phyloP scores from a whole-genome alignment of 2,888 invertebrate species.

The Drosophila anceps region DNA sequence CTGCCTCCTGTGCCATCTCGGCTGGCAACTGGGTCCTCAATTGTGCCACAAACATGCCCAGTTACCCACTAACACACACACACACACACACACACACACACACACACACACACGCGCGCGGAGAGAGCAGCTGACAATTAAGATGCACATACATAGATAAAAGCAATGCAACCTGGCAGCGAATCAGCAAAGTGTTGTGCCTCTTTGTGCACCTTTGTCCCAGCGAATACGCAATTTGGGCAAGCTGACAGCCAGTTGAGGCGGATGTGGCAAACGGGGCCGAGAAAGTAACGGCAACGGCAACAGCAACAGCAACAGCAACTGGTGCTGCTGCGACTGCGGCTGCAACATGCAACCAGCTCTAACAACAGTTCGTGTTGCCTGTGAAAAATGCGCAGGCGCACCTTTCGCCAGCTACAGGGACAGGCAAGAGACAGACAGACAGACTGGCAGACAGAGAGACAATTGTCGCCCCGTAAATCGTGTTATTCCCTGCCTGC shows the following conservation, averaged over 20 bases:
- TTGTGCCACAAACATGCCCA: conserved; percentile 67
- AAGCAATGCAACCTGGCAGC: conserved; percentile 19
- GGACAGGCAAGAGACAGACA: conserved; percentile 13
- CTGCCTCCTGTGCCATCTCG: conserved; percentile 13
- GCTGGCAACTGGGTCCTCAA: conserved; percentile 55
- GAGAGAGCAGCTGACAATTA: conserved; percentile 73
- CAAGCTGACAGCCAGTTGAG: conserved; percentile 69
- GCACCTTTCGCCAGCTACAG: conserved; percentile 72
- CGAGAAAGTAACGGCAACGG: conserved; percentile 69
- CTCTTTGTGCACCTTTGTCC: conserved; percentile 64
- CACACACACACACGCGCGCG: conserved; percentile 41
- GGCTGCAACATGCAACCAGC: conserved; percentile 62
- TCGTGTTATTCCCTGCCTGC: conserved; percentile 69
- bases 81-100: conserved; percentile 6
- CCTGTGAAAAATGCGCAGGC: conserved; percentile 73
- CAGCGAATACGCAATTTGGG: conserved; percentile 75
- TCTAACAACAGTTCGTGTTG: conserved; percentile 67
- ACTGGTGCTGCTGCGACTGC: conserved; percentile 3
- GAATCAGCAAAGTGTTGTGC: conserved; percentile 20
- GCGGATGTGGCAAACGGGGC: conserved; percentile 67
- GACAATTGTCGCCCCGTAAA: conserved; percentile 77
- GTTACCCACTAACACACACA: conserved; percentile 71
- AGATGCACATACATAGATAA: conserved; percentile 80
- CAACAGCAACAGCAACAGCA: conserved; percentile 22
- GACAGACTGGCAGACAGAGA: conserved; percentile 31